Percentiles rank a stretch among this genome's conserved stretches.
phyloP scores from a whole-genome alignment of 2,797 vertebrate species.

The Lagorchestes hirsutus region DNA sequence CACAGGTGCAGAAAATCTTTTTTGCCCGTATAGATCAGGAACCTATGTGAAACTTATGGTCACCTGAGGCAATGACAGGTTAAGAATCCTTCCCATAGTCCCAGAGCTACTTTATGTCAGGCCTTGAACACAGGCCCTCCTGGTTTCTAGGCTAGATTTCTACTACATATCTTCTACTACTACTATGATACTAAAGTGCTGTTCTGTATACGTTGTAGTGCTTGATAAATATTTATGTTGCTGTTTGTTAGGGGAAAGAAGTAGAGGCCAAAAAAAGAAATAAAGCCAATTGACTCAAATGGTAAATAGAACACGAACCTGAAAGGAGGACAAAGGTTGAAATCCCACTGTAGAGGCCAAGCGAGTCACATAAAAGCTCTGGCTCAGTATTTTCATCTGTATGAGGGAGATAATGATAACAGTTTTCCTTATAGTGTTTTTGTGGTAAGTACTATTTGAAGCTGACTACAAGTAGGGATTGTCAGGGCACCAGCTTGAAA shows the following conservation, averaged over 20 bases:
- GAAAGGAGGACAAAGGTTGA: too few relatives aligned
- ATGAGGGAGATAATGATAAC: not conserved
- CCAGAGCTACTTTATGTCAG: not conserved
- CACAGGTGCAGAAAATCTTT: not conserved
- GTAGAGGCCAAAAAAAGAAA: not conserved
- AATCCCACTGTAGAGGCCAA: too few relatives aligned
- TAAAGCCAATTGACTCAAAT: too few relatives aligned
- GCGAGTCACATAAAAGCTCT: too few relatives aligned
- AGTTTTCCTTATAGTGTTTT: not conserved
- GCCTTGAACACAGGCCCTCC: not conserved
- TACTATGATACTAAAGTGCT: not conserved
- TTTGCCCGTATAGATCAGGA: not conserved
- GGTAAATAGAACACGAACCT: too few relatives aligned
- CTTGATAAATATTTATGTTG: not conserved
- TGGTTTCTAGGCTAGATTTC: not conserved
- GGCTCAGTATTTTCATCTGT: too few relatives aligned
- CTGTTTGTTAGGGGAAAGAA: not conserved
- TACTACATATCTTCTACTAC: not conserved
- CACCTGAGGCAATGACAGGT: not conserved
- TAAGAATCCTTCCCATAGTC: not conserved
- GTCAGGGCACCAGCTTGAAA: not conserved
- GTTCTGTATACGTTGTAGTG: not conserved
- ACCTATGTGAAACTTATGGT: not conserved
- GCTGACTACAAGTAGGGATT: not conserved
- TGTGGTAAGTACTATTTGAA: not conserved